Base-by-base conservation (phyloP, 2,797 vertebrate species). In the Cryptoblepharus egeriae region DNA sequence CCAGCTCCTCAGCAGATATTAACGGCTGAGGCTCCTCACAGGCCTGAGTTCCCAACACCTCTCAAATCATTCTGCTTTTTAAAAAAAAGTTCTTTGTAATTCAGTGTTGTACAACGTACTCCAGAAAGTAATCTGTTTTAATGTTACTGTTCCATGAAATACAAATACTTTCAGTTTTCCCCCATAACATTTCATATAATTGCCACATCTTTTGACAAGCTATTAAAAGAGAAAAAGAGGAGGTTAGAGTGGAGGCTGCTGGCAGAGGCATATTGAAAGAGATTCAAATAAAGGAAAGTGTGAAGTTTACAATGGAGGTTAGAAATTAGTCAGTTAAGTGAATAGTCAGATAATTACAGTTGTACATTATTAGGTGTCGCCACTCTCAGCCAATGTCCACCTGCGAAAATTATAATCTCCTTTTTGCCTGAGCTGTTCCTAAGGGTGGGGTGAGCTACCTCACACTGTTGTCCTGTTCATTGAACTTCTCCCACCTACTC, bases 61-160 rank as follows among this genome's bases (percentile, higher is more conserved):
- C 49, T 52, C 49, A 52, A 52, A 52, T 52, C 49, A 15, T 52
- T 18, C 13, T 52, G 15, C 10, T 52, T 52, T 16, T 9, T 4
- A 49, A 49, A 49, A 49, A 49, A 52, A 52, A 15, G 13, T 52
- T 52, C 49, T 52, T 52, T 52, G 49, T 10, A 52, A 52, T 13
- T 52, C 49, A 52, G 49, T 52, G 49, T 52, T 58, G 20, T 22
- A 32, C 52, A 1, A 12, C 57, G 30, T 52, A 49, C n/a, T 75
- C 3, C 0, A 0, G 79, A 79, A 91, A 37, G 1, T 60, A 20
- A 6, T 16, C n/a, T 30, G 49, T 52, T 73, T 52, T 84, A 87
- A 70, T 16, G n/a, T 3, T 37, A 28, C 15, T 39, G 77, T 35
- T 72, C 13, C 55, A 57, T 1, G 0, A 72, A 0, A 0, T 35